Base-by-base conservation (phyloP, 1,140 invertebrate species). In the Bombus picipes region DNA sequence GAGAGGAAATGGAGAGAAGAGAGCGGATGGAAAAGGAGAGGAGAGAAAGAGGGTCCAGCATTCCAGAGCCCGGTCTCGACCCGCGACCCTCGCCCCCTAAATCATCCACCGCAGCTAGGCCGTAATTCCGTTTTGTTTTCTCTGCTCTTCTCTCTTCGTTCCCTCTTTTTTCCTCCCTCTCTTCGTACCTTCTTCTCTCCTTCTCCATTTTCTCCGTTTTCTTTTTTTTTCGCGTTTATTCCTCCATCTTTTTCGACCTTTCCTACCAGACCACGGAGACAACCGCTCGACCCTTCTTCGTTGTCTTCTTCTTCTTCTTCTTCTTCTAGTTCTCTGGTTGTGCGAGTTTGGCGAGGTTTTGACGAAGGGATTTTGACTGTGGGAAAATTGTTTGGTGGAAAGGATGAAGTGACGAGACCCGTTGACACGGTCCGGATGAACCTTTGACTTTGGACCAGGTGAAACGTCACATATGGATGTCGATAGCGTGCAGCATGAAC, bases 71-170 rank as follows among this genome's bases (percentile, higher is more conserved):
- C 91, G 92, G 94, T 94, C 93, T 92, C 92, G 94, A 94, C 94
- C 94, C 94, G 93, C 94, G 94, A 94, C 94, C 94, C 94, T 94
- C 94, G 94, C 93, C 94, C 94, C 94, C 94, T 95, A 95, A 94
- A 95, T 95, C 94, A 95, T 95, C 94, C 93, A 94, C 92, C 92
- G 92, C 88, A 88, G 90, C 92, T 91, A 92, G 91, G 82, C 92
- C 91, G 93, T 92, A 92, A 94, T 94, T 93, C 89, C 89, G 92
- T 94, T 94, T 93, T 94, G 91, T 93, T 92, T 92, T 92, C 91
- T 93, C 88, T 86, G 88, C 86, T 90, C 87, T 79, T 85, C 89
- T 86, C 83, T 78, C 85, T 82, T 81, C 76, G 41, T 83, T 68
- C 81, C 88, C 74, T 82, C 81, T 87, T 77, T 77, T 79, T 83